phyloP scores from a whole-genome alignment of 2,113 vertebrate species.

The Anguilla japonica region DNA sequence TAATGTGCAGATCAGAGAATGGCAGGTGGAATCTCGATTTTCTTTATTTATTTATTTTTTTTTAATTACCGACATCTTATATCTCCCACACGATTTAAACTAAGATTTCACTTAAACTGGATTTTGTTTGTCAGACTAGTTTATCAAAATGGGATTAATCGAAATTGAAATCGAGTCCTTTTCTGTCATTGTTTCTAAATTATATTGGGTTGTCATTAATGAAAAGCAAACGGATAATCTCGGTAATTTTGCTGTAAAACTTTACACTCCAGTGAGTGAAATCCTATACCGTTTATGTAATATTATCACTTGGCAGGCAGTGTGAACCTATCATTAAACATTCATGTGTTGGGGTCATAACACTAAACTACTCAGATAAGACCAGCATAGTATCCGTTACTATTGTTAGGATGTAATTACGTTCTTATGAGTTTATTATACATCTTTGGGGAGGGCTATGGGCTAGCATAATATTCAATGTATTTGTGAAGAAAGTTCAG shows the following conservation, averaged over 20 bases:
- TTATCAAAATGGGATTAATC: background rate
- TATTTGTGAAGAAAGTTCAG: no score
- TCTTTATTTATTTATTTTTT: no score
- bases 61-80: no score
- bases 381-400: background rate
- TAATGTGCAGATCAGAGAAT: no score
- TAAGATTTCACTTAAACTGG: background rate
- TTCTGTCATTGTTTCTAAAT: background rate
- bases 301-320: background rate
- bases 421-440: background rate
- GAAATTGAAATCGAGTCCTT: background rate
- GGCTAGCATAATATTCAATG: no score
- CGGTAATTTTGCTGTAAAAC: background rate
- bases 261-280: background rate
- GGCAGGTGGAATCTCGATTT: no score
- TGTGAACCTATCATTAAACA: constrained; percentile 7
- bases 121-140: background rate
- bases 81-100: background rate
- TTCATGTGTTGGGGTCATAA: background rate
- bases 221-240: background rate
- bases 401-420: background rate
- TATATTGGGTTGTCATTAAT: background rate
- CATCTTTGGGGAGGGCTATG: background rate
- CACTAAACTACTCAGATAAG: background rate
- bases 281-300: background rate